Evolutionary conservation across 2,888 invertebrate genomes (phyloP).

Genomic region (Odontomyia ornata): DNA sequence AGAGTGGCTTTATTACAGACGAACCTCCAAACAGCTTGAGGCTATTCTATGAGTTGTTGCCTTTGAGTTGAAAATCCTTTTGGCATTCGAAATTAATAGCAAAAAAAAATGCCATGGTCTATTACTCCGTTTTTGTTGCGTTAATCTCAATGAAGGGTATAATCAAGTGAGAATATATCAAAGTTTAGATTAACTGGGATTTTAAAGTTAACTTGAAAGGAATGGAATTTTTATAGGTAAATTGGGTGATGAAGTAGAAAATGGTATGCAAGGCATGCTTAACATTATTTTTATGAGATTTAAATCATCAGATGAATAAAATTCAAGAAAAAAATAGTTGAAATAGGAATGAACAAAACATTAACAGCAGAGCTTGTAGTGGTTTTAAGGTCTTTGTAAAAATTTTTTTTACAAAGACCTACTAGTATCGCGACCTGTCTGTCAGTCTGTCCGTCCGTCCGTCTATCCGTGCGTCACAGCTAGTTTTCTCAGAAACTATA

Average conservation of each 20-base stretch:
- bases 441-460: too few relatives aligned
- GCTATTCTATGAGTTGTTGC: constrained; percentile 31
- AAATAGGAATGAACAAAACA: too few relatives aligned
- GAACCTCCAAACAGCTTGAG: constrained; percentile 33
- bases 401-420: too few relatives aligned
- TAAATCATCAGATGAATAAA: too few relatives aligned
- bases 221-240: neutral
- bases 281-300: too few relatives aligned
- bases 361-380: too few relatives aligned
- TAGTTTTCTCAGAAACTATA: too few relatives aligned
- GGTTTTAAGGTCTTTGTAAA: too few relatives aligned
- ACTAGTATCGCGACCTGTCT: too few relatives aligned
- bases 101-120: constrained; percentile 30
- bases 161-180: neutral
- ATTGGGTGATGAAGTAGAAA: neutral
- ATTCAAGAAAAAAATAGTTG: too few relatives aligned
- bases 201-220: neutral
- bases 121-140: constrained; percentile 19
- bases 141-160: constrained; percentile 39
- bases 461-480: too few relatives aligned
- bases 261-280: too few relatives aligned
- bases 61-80: constrained; percentile 44
- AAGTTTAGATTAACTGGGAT: constrained; percentile 22
- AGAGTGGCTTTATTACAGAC: constrained; percentile 40
- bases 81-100: constrained; percentile 31